Evolutionary conservation across 2,113 vertebrate species (phyloP).

Genomic region (Rhombomys opimus): DNA sequence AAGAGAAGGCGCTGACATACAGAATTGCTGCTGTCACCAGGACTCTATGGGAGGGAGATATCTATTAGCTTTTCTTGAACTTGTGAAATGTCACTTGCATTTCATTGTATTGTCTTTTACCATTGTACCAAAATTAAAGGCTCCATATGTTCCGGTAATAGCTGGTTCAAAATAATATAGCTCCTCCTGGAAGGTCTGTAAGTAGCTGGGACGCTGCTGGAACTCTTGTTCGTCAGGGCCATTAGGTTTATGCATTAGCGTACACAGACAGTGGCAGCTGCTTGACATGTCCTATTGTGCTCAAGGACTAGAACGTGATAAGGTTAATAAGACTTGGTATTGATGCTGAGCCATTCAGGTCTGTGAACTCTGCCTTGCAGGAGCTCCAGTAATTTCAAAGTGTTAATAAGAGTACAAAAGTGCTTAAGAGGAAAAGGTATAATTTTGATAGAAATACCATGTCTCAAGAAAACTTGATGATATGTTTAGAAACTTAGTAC

Average conservation of each 20-base stretch:
- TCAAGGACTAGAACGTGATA: conserved; percentile 75
- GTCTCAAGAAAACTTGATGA: not conserved
- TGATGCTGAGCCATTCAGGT: conserved; percentile 38
- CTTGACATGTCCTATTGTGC: conserved; percentile 65
- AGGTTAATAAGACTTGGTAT: conserved; percentile 79
- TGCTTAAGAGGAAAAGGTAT: conserved; percentile 8
- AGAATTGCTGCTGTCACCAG: not conserved
- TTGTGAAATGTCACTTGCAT: conserved; percentile 53
- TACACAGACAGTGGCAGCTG: conserved; percentile 69
- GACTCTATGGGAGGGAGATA: not conserved
- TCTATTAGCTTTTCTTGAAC: not conserved
- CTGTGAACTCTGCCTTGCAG: not conserved
- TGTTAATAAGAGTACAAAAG: conserved; percentile 15
- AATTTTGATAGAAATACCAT: conserved; percentile 52
- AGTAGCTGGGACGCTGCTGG: conserved; percentile 65
- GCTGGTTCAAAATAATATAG: conserved; percentile 57
- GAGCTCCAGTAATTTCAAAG: conserved; percentile 45
- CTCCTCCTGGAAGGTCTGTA: conserved; percentile 57
- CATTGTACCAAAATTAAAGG: conserved; percentile 62
- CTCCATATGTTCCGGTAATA: conserved; percentile 65
- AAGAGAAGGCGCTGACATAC: not conserved
- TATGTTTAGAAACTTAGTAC: not conserved
- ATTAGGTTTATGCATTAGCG: conserved; percentile 67
- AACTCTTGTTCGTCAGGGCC: conserved; percentile 60
- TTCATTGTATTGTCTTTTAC: conserved; percentile 45